Evolutionary conservation across 2,797 vertebrate genomes (phyloP), one percentile per base, ranked within the genome.

Genomic region (Alcedo atthis): DNA sequence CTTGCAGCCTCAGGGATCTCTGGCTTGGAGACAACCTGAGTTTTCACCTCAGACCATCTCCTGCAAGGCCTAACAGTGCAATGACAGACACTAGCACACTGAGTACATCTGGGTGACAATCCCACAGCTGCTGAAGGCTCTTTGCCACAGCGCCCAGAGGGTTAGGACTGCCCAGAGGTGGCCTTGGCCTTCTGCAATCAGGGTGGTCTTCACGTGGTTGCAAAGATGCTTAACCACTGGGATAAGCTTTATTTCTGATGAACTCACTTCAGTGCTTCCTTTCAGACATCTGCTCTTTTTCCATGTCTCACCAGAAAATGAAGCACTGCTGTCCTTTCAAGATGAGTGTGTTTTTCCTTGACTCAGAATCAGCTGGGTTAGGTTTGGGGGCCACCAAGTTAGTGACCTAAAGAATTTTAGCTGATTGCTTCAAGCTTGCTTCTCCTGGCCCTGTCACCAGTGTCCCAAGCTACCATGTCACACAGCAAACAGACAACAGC

Each of bases 401-500:
- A 67, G 35, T 30, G 19, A 66, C 37, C 35, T 42, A 17, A 69
- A 61, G 28, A 28, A 71, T 63, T 83, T 62, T 63, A 68, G 28
- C 45, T 83, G 32, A 62, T 55, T 0, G 3, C 69, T 75, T 40
- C 78, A 62, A 80, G 17, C 28, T 76, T 86, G 28, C 54, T 26
- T 57, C 64, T 80, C 64, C 68, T 61, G 58, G 20, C 43, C 70
- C 26, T 33, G 24, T n/a, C 33, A 18, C 30, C 1, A 1, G 15
- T 32, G 33, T 48, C 48, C 42, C 15, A 37, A 43, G 10, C 14
- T 49, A 54, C 2, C 1, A 22, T 15, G 26, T 37, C 45, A 45
- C 1, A 0, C 28, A 71, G 58, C 40, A 54, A 62, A 28, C 1
- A 45, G 74, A 54, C 67, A 81, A 25, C 0, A 0, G 8, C 53